Evolutionary conservation across 2,113 vertebrate genomes (phyloP), one percentile per base, ranked within the genome.

Genomic region (Stigmatopora nigra): DNA sequence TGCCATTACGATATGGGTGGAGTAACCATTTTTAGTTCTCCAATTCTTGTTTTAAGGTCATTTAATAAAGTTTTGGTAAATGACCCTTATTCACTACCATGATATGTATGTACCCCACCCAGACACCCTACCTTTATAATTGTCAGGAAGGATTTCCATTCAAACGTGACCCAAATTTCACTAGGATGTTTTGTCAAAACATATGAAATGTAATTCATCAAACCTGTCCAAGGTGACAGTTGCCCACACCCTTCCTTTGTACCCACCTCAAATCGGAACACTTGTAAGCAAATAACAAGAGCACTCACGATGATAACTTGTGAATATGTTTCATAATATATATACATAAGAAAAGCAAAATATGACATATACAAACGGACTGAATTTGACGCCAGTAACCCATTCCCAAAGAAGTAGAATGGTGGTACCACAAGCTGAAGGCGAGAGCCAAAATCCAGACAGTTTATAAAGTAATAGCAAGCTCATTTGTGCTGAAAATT

Each of bases 401-500:
- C 2, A 41, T 31, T 31, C 25, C 25, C 25, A 41, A 41, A 41
- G 38, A 41, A 41, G 38, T 10, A 41, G 7, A 41, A 41, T 41
- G 6, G 38, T 41, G 38, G 5, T 41, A 41, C 38, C 38, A 41
- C 38, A 41, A 10, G 38, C 38, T 41, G 38, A 41, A 41, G 38
- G 9, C 38, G 25, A 31, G 25, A 31, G 25, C 56, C 61, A 53
- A 59, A 31, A 41, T 41, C 16, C 35, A 44, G n/a, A 64, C 52
- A 7, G 58, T 16, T 52, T 60, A 65, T 45, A 67, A 64, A 68
- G 68, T 69, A 58, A 9, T 59, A 45, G 3, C 12, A 19, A 66
- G 67, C 65, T 79, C 64, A 48, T 80, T 71, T 76, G 60, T 66
- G 46, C 65, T 65, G 67, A 76, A 88, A 75, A 82, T 57, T 72